phyloP scores from a whole-genome alignment of 2,797 vertebrate genomes.

The Phaenicophaeus curvirostris region DNA sequence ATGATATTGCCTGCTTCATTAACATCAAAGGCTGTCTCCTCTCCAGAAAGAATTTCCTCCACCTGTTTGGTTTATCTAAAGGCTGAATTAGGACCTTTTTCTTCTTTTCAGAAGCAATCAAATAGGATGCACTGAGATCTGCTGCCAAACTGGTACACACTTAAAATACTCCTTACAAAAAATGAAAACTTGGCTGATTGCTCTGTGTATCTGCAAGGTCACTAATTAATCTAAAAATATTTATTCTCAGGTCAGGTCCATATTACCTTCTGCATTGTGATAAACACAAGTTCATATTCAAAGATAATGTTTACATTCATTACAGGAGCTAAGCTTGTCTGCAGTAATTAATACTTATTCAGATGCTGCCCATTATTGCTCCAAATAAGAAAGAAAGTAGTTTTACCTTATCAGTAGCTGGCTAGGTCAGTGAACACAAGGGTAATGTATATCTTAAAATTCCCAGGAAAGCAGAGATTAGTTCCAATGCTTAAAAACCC shows the following conservation, averaged over 20 bases:
- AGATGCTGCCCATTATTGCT: slow-evolving; percentile 46
- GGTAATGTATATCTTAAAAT: not conserved
- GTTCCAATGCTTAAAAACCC: not conserved
- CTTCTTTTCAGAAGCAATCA: slow-evolving; percentile 46
- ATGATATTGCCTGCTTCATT: not conserved
- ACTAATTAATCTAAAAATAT: slow-evolving; percentile 52
- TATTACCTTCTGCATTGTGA: slow-evolving; percentile 21
- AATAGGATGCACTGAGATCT: slow-evolving; percentile 51
- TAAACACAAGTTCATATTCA: slow-evolving; percentile 60
- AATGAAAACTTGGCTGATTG: not conserved
- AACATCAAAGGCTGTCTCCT: not conserved
- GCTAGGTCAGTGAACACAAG: slow-evolving; percentile 35
- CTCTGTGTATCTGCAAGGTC: slow-evolving; percentile 30
- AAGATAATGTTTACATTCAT: slow-evolving; percentile 61
- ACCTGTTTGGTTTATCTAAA: not conserved
- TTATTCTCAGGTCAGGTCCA: not conserved
- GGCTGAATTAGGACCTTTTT: not conserved
- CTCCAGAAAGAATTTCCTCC: not conserved
- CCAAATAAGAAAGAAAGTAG: slow-evolving; percentile 22
- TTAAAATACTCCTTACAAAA: not conserved
- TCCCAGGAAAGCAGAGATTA: slow-evolving; percentile 36
- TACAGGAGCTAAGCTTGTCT: slow-evolving; percentile 19
- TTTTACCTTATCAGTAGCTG: slow-evolving; percentile 15
- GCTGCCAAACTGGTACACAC: not conserved
- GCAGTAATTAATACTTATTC: slow-evolving; percentile 60